Evolutionary conservation across 2,888 invertebrate genomes (phyloP).

Genomic region (Hirtodrosophila confusa): DNA sequence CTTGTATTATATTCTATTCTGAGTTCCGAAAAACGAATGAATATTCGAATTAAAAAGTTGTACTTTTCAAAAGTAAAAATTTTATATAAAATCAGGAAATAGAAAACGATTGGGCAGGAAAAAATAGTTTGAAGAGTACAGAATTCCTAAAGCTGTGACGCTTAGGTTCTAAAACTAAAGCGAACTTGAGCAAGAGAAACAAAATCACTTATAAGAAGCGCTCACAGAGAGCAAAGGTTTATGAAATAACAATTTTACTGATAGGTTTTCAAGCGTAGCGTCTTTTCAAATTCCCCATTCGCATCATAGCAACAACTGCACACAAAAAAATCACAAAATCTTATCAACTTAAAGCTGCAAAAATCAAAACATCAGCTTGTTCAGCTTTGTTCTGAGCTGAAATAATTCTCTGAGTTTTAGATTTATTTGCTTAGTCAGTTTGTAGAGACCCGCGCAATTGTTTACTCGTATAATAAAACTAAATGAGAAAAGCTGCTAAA

Average conservation of each 20-base stretch:
- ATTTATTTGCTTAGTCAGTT: background rate
- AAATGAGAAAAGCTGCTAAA: background rate
- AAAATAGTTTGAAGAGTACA: too few relatives aligned
- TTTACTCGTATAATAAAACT: too few relatives aligned
- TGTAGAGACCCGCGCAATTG: too few relatives aligned
- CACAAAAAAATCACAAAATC: conserved; percentile 1
- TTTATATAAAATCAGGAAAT: too few relatives aligned
- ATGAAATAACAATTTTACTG: background rate
- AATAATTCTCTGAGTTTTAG: background rate
- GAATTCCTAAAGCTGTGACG: too few relatives aligned
- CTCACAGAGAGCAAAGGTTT: background rate
- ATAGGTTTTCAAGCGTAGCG: background rate
- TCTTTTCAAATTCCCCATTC: conserved; percentile 8
- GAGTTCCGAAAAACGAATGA: too few relatives aligned
- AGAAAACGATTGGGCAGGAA: too few relatives aligned
- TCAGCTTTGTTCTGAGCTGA: background rate
- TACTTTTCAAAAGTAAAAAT: too few relatives aligned
- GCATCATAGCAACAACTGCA: conserved; percentile 2
- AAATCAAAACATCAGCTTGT: too few relatives aligned
- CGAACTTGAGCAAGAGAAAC: background rate
- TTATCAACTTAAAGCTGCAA: conserved; percentile 7
- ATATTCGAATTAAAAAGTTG: too few relatives aligned
- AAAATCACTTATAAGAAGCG: background rate
- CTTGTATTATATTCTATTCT: too few relatives aligned
- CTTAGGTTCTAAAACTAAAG: background rate